A percentile compares a stretch with the other conserved stretches of the same genome.
Evolutionary conservation across 2,797 vertebrate genomes (phyloP).

Genomic region (Kryptopterus vitreolus): DNA sequence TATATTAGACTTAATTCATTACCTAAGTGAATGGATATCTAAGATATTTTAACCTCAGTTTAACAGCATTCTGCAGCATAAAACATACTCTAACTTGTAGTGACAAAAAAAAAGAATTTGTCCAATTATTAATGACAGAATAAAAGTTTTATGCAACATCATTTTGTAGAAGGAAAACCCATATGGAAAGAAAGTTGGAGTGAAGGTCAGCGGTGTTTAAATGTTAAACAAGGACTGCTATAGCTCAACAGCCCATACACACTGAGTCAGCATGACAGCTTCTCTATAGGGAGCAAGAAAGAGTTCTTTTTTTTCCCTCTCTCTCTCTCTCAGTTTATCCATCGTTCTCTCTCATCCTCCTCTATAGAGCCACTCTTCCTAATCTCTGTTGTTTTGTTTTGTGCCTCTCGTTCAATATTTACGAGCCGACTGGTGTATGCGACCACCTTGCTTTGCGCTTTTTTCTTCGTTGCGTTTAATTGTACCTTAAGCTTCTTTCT

Average conservation of each 20-base stretch:
- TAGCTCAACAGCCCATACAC: constrained; percentile 8
- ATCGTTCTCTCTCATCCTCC: background rate
- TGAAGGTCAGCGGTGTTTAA: constrained; percentile 41
- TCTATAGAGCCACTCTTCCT: background rate
- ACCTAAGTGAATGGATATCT: no score
- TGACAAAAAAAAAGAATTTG: background rate
- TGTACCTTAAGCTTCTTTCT: constrained; percentile 33
- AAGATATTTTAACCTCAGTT: background rate
- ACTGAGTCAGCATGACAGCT: constrained; percentile 34
- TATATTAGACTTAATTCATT: no score
- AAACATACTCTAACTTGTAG: background rate
- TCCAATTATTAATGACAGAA: background rate
- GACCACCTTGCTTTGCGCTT: constrained; percentile 37
- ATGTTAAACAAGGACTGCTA: constrained; percentile 34
- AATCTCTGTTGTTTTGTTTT: constrained; percentile 12
- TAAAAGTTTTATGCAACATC: background rate
- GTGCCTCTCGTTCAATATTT: constrained; percentile 33
- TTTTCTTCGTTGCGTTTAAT: constrained; percentile 38
- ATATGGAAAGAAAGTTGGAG: constrained; percentile 5
- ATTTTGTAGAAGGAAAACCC: background rate
- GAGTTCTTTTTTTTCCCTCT: background rate
- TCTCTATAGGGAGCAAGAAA: constrained; percentile 25
- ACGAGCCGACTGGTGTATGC: constrained; percentile 18
- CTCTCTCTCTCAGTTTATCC: constrained; percentile 4
- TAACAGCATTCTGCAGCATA: background rate